Base-by-base conservation (phyloP, 2,113 vertebrate genomes). In the Elanus axillaris region DNA sequence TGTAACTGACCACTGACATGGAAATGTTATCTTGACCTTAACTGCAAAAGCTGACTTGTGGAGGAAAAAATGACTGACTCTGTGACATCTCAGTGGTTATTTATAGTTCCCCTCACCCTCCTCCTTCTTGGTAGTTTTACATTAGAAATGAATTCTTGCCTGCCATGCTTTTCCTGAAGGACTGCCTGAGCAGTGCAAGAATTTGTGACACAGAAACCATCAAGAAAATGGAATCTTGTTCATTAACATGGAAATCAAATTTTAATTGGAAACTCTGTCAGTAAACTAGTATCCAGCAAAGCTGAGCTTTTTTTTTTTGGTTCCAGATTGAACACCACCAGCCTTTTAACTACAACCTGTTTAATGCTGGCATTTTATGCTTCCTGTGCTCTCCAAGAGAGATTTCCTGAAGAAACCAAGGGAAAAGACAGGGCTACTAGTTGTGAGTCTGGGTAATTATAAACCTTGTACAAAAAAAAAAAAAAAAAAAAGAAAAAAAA, bases 21-120 rank as follows among this genome's bases (percentile, higher is more conserved):
- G 94, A 97, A 97, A 97, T 95, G 95, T 96, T 95, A 97, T 94
- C 94, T 95, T 96, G 94, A 95, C 97, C 96, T 91, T 95, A 97
- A 94, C 91, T 94, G 89, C 87, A 95, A 93, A 96, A 93, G 93
- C 87, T 95, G 91, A 96, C 96, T 96, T 91, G 74, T 1, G 12
- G 67, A 94, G 95, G 91, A 93, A 97, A 95, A 97, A 95, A 95
- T 90, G 71, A 97, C 93, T 91, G 94, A 88, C 87, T 87, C 62
- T 36, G 62, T 95, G 96, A 95, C 94, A 97, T 97, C 84, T 95
- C 4, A 1, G 63, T 63, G 38, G 69, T 92, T 97, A 96, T 97
- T 97, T 97, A 94, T 96, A 96, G 96, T 36, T 86, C 47, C 19
- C 45, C 74, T 94, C 64, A 84, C 69, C 66, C 93, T 96, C 38